Percentiles rank a stretch among this genome's conserved stretches.
Conservation (phyloP, 2,888 invertebrate species). For the Galerucella pusilla region DNA sequence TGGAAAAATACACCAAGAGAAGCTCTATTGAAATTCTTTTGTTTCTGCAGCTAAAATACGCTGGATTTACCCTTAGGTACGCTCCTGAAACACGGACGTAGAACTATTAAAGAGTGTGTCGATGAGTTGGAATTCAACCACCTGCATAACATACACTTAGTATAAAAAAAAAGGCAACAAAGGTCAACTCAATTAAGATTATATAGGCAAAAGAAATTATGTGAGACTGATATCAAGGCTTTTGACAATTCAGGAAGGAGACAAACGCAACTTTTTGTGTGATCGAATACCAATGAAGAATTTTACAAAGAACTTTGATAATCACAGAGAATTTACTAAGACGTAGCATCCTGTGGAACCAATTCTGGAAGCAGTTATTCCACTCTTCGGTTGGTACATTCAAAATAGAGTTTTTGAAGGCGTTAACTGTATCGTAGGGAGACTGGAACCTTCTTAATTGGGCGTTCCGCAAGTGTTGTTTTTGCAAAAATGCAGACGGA, state of each 20-base stretch:
- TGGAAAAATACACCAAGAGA: too few species aligned
- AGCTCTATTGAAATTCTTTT: not conserved
- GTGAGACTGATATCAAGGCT: not conserved
- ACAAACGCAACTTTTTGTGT: not conserved
- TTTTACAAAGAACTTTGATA: too few species aligned
- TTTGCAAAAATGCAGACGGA: too few species aligned
- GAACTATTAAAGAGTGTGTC: conserved; percentile 14
- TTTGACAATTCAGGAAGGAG: not conserved
- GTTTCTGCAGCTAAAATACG: not conserved
- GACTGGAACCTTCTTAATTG: too few species aligned
- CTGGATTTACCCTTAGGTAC: not conserved
- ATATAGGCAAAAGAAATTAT: not conserved
- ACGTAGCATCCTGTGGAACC: too few species aligned
- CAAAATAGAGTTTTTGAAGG: too few species aligned
- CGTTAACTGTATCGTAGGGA: too few species aligned
- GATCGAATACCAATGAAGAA: too few species aligned
- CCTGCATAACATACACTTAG: conserved; percentile 20
- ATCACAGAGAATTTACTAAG: too few species aligned
- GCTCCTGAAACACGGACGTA: not conserved
- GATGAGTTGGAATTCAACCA: conserved; percentile 19
- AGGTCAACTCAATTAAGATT: conserved; percentile 17
- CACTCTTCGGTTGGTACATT: too few species aligned
- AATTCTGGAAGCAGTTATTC: too few species aligned
- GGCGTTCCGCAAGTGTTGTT: too few species aligned
- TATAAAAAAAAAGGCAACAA: conserved; percentile 14